A percentile compares a stretch with the other conserved stretches of the same genome.
phyloP scores from a whole-genome alignment of 2,797 vertebrate species.

The Ptychadena robeensis region DNA sequence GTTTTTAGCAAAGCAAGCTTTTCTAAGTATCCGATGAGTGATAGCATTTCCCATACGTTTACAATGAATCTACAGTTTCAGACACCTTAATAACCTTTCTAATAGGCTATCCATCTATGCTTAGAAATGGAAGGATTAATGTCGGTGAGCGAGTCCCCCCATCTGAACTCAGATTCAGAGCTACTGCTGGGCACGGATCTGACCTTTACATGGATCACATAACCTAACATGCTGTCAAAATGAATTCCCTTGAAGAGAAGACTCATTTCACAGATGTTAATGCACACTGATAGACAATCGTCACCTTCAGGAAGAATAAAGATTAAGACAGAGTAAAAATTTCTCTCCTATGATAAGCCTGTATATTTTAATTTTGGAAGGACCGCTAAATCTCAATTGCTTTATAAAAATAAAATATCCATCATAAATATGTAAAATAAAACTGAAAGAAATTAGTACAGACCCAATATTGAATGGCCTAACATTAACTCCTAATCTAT shows the following conservation, averaged over 20 bases:
- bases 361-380: not conserved
- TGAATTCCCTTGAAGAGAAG: constrained; percentile 16
- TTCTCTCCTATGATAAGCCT: not conserved
- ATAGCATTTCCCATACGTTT: not conserved
- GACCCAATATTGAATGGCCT: not conserved
- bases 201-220: constrained; percentile 55
- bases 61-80: constrained; percentile 2
- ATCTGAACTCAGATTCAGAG: constrained; percentile 19
- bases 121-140: constrained; percentile 35
- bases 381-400: not conserved
- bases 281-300: constrained; percentile 29
- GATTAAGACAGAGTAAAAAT: not conserved
- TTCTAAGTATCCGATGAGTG: not conserved
- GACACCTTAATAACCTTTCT: constrained; percentile 35
- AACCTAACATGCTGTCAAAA: constrained; percentile 11
- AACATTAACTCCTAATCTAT: not conserved
- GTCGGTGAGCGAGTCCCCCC: not conserved
- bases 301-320: constrained; percentile 23
- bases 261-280: constrained; percentile 38
- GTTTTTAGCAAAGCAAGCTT: not conserved
- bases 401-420: not conserved
- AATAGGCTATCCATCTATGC: constrained; percentile 28
- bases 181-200: not conserved
- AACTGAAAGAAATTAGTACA: not conserved
- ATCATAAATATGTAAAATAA: not conserved